phyloP scores from a whole-genome alignment of 2,888 invertebrate genomes.

The Euplagia quadripunctaria region DNA sequence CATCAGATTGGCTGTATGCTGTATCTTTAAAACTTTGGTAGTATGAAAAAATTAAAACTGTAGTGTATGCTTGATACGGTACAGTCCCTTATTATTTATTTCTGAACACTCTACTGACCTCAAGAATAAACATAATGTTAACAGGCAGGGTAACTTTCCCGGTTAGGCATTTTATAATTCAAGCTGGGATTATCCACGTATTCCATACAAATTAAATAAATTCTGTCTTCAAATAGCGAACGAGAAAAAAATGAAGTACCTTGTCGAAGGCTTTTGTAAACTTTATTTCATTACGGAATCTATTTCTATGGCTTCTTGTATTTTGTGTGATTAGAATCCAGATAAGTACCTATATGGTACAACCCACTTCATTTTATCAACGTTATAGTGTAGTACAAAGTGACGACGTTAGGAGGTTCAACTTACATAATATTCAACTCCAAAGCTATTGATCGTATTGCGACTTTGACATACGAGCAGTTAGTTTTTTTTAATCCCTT shows the following conservation, averaged over 20 bases:
- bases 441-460: conserved; percentile 33
- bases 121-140: no score
- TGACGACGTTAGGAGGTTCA: conserved; percentile 2
- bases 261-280: background rate
- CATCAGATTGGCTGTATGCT: no score
- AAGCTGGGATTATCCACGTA: background rate
- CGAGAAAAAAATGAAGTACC: background rate
- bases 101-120: no score
- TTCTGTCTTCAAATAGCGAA: background rate
- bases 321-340: background rate
- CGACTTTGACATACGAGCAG: conserved; percentile 37
- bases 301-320: background rate
- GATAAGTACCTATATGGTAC: background rate
- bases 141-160: no score
- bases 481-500: conserved; percentile 38
- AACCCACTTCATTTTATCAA: background rate
- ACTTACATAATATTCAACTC: conserved; percentile 21
- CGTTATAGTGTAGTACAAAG: conserved; percentile 5
- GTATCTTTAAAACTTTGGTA: no score
- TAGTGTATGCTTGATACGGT: no score
- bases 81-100: no score
- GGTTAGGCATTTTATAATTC: background rate
- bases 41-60: no score
- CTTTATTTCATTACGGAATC: background rate
- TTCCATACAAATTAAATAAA: background rate